Percentiles rank a stretch among this genome's conserved stretches.
phyloP scores from a whole-genome alignment of 1,140 invertebrate genomes.

The Drosophila sucinea region DNA sequence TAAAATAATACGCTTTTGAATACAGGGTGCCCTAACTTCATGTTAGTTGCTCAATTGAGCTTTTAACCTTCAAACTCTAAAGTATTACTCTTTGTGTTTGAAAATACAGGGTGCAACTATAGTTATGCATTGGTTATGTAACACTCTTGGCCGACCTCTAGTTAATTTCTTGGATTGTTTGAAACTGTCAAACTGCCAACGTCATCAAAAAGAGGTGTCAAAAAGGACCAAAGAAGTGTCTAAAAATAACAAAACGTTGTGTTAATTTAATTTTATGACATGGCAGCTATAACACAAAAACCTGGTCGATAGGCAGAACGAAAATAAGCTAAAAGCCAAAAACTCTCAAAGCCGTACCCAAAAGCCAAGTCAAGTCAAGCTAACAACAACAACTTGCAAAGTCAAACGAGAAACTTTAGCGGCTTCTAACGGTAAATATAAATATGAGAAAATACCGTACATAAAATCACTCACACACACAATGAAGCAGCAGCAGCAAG shows the following conservation, averaged over 20 bases:
- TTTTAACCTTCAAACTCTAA: too few relatives aligned
- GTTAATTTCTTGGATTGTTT: background rate
- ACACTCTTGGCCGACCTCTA: background rate
- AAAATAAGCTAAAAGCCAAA: background rate
- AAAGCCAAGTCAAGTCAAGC: slow-evolving; percentile 7
- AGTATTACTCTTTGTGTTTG: too few relatives aligned
- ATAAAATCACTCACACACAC: slow-evolving; percentile 48
- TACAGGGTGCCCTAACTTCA: too few relatives aligned
- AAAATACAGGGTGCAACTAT: too few relatives aligned
- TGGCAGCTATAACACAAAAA: slow-evolving; percentile 48
- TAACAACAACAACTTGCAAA: slow-evolving; percentile 53
- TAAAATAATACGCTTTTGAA: too few relatives aligned
- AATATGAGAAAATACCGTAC: slow-evolving; percentile 52
- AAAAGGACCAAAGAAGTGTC: slow-evolving; percentile 24
- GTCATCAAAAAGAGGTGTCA: slow-evolving; percentile 26
- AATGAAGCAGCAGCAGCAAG: slow-evolving; percentile 44
- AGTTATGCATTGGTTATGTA: background rate
- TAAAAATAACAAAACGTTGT: slow-evolving; percentile 48
- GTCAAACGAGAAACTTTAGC: slow-evolving; percentile 62
- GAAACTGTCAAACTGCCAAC: slow-evolving; percentile 14
- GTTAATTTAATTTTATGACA: slow-evolving; percentile 75
- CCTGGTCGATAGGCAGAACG: slow-evolving; percentile 42
- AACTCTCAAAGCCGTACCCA: background rate
- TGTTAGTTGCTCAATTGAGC: too few relatives aligned
- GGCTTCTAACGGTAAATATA: slow-evolving; percentile 72